Conservation (phyloP, 1,140 invertebrate species). For the Oncopodura yosiiana region DNA sequence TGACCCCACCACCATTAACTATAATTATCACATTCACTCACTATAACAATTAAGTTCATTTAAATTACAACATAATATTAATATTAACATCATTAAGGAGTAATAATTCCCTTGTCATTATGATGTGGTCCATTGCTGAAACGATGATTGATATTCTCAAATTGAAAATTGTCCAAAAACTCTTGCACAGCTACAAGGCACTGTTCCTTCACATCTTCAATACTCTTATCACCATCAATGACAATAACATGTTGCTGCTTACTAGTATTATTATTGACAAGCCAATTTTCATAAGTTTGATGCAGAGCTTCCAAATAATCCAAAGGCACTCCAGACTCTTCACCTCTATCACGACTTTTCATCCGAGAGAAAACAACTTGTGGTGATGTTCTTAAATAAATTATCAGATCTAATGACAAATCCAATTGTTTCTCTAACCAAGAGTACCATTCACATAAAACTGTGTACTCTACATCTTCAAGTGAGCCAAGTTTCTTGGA, state of each 20-base stretch:
- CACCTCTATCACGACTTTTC: conserved; percentile 43
- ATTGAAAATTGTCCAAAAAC: too few relatives aligned
- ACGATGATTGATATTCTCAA: too few relatives aligned
- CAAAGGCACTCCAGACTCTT: conserved; percentile 42
- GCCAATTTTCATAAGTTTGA: conserved; percentile 42
- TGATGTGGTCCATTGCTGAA: not conserved
- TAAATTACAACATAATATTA: too few relatives aligned
- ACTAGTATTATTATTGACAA: too few relatives aligned
- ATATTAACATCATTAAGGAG: too few relatives aligned
- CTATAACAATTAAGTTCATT: too few relatives aligned
- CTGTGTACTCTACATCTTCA: conserved; percentile 44
- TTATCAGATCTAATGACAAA: conserved; percentile 46
- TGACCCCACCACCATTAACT: too few relatives aligned
- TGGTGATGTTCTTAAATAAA: conserved; percentile 49
- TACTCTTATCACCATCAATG: conserved; percentile 28
- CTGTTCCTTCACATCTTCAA: conserved; percentile 25
- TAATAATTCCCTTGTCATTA: not conserved
- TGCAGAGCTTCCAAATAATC: conserved; percentile 44
- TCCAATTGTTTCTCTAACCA: conserved; percentile 43
- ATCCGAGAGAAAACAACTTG: conserved; percentile 46
- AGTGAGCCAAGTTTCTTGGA: conserved; percentile 43
- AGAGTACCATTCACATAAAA: conserved; percentile 47
- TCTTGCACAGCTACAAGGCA: conserved; percentile 2
- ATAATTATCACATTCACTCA: too few relatives aligned
- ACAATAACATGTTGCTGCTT: conserved; percentile 24